Evolutionary conservation across 1,140 invertebrate species (phyloP).

Genomic region (Saxidomus purpurata): DNA sequence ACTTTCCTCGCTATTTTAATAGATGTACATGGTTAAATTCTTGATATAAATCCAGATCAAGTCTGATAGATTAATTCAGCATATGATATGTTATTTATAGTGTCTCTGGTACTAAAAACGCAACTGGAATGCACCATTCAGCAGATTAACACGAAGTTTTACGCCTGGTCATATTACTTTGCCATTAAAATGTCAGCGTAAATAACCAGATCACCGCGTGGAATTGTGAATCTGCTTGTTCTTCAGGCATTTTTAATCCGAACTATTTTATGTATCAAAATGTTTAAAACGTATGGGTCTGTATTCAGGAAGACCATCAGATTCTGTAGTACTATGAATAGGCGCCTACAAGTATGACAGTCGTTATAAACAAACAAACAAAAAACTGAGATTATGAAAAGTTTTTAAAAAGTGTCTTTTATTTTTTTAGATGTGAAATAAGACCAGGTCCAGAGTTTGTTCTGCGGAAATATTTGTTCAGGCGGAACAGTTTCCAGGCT

Average conservation of each 20-base stretch:
- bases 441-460: slow-evolving; percentile 69
- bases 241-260: no score
- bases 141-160: not conserved
- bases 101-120: slow-evolving; percentile 2
- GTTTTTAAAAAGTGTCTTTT: no score
- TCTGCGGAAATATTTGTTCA: slow-evolving; percentile 63
- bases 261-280: not conserved
- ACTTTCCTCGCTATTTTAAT: no score
- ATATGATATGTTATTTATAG: not conserved
- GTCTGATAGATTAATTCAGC: not conserved
- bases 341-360: no score
- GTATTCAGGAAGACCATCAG: no score
- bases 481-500: slow-evolving; percentile 42
- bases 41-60: no score
- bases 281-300: no score
- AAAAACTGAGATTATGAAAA: no score
- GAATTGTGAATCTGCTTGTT: not conserved
- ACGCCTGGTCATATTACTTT: not conserved
- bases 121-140: not conserved
- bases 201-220: not conserved
- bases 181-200: slow-evolving; percentile 19
- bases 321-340: no score
- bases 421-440: slow-evolving; percentile 64
- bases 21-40: no score
- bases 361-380: no score